Evolutionary conservation across 1,140 invertebrate genomes (phyloP).

Genomic region (Panagrolaimus sp.): DNA sequence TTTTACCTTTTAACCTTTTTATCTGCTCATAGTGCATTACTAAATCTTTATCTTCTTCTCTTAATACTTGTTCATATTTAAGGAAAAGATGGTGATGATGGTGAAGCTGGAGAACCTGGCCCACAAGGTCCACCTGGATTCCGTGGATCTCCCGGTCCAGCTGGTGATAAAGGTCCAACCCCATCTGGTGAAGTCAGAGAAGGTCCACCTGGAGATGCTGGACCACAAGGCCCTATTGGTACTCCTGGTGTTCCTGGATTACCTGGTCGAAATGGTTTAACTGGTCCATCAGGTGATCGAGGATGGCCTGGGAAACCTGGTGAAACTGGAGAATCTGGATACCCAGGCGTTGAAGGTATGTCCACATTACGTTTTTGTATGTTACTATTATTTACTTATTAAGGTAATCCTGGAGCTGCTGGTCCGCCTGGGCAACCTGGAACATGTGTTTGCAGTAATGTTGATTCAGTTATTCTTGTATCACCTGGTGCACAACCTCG

Average conservation of each 20-base stretch:
- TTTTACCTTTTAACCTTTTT: no score
- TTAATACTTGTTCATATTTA: no score
- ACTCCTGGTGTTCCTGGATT: constrained; percentile 54
- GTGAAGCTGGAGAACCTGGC: constrained; percentile 51
- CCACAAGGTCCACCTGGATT: constrained; percentile 52
- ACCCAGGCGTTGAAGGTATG: constrained; percentile 57
- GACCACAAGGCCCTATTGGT: constrained; percentile 54
- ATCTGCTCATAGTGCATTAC: no score
- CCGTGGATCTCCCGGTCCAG: constrained; percentile 49
- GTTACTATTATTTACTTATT: no score
- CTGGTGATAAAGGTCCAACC: constrained; percentile 57
- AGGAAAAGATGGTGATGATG: constrained; percentile 51
- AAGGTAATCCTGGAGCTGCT: constrained; percentile 45
- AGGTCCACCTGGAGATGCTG: constrained; percentile 55
- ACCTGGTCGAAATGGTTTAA: constrained; percentile 55
- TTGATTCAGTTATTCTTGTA: constrained; percentile 54
- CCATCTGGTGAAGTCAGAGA: constrained; percentile 53
- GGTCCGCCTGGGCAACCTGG: constrained; percentile 51
- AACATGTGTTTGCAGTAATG: constrained; percentile 54
- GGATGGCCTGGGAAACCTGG: constrained; percentile 52
- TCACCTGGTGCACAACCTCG: constrained; percentile 50
- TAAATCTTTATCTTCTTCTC: no score
- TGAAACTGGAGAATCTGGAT: constrained; percentile 50
- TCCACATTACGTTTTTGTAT: no score
- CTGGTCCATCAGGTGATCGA: constrained; percentile 52